These are phyloP conservation scores for Pteronotus mesoamericanus DNA, from an alignment of 2,797 vertebrate genomes.

Conservation along the genomic window DNA sequence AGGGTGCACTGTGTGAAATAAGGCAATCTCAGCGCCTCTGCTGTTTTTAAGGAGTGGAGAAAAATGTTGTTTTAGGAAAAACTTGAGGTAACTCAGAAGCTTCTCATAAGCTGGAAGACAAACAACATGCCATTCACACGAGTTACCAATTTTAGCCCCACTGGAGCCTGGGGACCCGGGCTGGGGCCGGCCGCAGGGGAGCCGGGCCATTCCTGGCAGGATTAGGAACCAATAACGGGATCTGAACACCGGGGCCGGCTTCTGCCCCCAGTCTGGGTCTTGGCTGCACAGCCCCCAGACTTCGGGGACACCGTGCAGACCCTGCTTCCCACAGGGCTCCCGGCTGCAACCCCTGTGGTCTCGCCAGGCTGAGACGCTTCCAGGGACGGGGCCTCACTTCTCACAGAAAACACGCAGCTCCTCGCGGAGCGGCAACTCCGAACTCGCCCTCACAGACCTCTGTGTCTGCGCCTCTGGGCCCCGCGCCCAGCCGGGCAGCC, in stretches of 20 bases:
- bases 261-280: background rate
- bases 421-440: background rate
- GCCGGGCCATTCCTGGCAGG: background rate
- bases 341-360: background rate
- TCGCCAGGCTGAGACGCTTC: background rate
- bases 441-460: background rate
- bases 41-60: slow-evolving; percentile 36
- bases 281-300: fast-evolving
- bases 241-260: background rate
- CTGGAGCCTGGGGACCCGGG: background rate
- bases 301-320: background rate
- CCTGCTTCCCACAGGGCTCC: background rate
- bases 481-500: background rate
- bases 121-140: slow-evolving; percentile 45
- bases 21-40: slow-evolving; percentile 68
- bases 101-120: slow-evolving; percentile 73
- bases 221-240: background rate
- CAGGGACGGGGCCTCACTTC: background rate
- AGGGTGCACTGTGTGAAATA: slow-evolving; percentile 78
- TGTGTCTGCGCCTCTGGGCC: background rate
- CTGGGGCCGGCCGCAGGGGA: background rate
- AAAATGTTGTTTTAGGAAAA: slow-evolving; percentile 76
- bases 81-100: slow-evolving; percentile 68
- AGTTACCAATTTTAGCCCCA: slow-evolving; percentile 49
- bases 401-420: background rate